These are phyloP conservation scores for Serripes groenlandicus DNA, from an alignment of 2,888 invertebrate genomes.

Conservation along the genomic window DNA sequence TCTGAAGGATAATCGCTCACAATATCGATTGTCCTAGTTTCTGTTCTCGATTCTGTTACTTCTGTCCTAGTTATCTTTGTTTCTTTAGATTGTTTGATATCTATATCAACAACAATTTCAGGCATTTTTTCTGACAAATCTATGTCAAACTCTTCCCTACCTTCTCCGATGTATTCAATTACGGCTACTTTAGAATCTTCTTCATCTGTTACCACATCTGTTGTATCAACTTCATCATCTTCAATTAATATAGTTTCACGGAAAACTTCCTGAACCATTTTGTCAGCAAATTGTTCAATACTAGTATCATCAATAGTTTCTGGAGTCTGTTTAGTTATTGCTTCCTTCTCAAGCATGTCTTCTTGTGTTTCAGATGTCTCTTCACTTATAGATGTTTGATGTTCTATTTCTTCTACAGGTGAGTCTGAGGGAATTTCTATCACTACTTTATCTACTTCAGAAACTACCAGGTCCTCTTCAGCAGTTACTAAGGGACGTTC, in stretches of 20 bases:
- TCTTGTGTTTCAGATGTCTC: neutral
- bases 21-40: neutral
- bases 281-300: neutral
- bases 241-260: conserved; percentile 9
- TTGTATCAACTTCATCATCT: neutral
- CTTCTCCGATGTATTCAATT: neutral
- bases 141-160: neutral
- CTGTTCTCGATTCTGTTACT: neutral
- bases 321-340: too few relatives aligned
- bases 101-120: neutral
- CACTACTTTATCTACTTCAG: neutral
- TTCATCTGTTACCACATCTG: conserved; percentile 2
- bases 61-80: conserved; percentile 13
- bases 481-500: neutral
- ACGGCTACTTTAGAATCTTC: neutral
- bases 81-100: conserved; percentile 21
- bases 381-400: neutral
- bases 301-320: neutral
- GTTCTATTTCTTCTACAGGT: neutral
- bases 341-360: neutral
- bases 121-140: neutral
- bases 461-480: conserved; percentile 12
- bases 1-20: neutral
- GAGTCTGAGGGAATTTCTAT: neutral
- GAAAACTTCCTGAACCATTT: neutral